Evolutionary conservation across 2,797 vertebrate species (phyloP), one percentile per base, ranked within the genome.

Genomic region (Carapus acus): DNA sequence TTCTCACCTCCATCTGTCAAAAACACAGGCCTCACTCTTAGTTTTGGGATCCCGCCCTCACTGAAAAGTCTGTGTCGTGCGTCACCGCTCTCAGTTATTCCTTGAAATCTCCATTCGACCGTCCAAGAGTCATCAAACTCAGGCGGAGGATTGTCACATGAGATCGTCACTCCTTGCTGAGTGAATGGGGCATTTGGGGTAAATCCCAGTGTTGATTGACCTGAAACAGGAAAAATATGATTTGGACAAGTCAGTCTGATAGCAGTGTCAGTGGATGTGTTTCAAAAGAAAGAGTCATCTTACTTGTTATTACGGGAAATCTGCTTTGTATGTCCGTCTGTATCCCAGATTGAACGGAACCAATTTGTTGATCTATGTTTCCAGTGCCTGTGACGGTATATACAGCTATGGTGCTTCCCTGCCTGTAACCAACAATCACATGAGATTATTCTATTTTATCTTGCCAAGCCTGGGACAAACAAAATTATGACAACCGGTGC

Each of bases 1-100:
- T 33, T 71, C 81, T 78, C 60, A 87, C 86, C 86, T 2, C 1
- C 42, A 29, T 83, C 65, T 1, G 31, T 40, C 2, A 0, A 1
- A 21, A 19, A 43, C 27, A 58, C 49, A 0, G 0, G 36, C 0
- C 1, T 6, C 3, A 84, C 22, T 7, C 2, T 74, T 29, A 87
- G 64, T 1, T 2, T 54, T 17, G 39, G 3, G 2, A 0, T 0
- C 20, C 1, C 33, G 2, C 2, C 0, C 0, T 6, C 0, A 1
- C 0, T 31, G 40, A 8, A 7, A 47, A 76, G 27, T 0, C 0
- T 0, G 27, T 83, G 73, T 31, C 21, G 0, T 1, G 0, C 1
- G 3, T 83, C 29, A 2, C 11, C 11, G 39, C 0, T 0, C 0
- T 0, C 0, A 20, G 71, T 53, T 2, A 0, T 7, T 2, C 3